Evolutionary conservation across 2,797 vertebrate species (phyloP), one percentile per base, ranked within the genome.

Genomic region (Diplodus puntazzo): DNA sequence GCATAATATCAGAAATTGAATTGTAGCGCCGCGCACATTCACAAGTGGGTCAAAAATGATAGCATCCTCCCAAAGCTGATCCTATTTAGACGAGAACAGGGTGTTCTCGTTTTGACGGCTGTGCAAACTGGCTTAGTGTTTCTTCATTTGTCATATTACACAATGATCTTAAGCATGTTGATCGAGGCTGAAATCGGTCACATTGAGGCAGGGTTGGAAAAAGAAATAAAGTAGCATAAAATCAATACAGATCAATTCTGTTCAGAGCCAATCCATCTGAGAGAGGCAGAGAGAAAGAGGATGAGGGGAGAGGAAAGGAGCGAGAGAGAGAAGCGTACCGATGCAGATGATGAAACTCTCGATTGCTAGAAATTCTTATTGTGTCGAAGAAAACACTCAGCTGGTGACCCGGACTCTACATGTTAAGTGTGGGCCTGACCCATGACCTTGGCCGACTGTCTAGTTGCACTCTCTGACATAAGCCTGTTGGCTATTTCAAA

Each of bases 41-140:
- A 86, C 77, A 92, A 90, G 74, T 87, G 81, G 90, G 91, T 91
- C 91, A 92, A 83, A 91, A 92, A 92, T 79, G 85, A 90, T 78
- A 83, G 71, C 69, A 45, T 77, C 74, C 69, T 67, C 55, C 21
- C 57, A 86, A 78, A 89, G 86, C 87, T 81, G 79, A 92, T 94
- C 90, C 86, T 80, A 45, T 88, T 88, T 80, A 54, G 54, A 66
- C 0, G 55, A 81, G 89, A 70, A 93, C 90, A 85, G 52, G 67
- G 59, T 5, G 88, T 72, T 86, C 89, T 91, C 63, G 1, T 88
- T 93, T 82, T 65, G 64, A 23, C 17, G 17, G 79, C 48, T 76
- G 76, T 69, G 62, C 73, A 91, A 88, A 89, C 82, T 87, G 81
- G 75, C 71, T 90, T 84, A 86, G 74, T 16, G 43, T 76, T 75